Base-by-base conservation (phyloP, 2,113 vertebrate genomes). In the Eulemur rufifrons region DNA sequence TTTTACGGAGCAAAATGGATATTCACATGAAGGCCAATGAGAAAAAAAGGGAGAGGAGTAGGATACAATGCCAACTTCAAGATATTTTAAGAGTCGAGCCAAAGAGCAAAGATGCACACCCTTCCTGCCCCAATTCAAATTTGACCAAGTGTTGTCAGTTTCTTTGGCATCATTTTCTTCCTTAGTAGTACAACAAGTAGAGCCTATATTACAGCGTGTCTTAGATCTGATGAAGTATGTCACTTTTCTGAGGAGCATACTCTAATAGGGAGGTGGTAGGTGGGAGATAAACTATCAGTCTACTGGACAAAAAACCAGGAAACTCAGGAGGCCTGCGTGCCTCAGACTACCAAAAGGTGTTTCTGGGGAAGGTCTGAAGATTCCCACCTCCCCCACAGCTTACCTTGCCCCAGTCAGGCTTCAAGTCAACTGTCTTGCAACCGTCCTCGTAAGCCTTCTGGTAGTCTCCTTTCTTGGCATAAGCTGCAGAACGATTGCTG, bases 361-460 rank as follows among this genome's bases (percentile, higher is more conserved):
- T 73, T 45, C 47, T 37, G 29, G 9, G 7, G n/a, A 63, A 47
- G 21, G 12, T 21, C 6, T 0, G 8, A 52, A 20, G 83, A 78
- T 42, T 10, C 78, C 20, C 34, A 3, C 4, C 2, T 0, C 7
- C 8, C 13, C 3, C 61, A 8, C 25, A 12, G 61, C 96, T 97
- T 77, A 99, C 99, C 98, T 99, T 99, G 93, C 99, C 99, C 99
- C 99, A 99, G 96, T 99, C 99, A 0, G 99, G 99, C 93, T 99
- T 99, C 25, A 99, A 98, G 98, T 99, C 99, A 37, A 99, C 98
- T 3, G 99, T 99, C 91, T 99, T 99, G 97, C 99, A 99, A 54
- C 99, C 99, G 3, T 99, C 99, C 93, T 99, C 98, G 2, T 99
- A 98, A 17, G 99, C 99, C 12, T 98, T 99, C 94, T 98, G 97